Evolutionary conservation across 2,888 invertebrate species (phyloP), one percentile per base, ranked within the genome.

Genomic region (Amphiduros pacificus): DNA sequence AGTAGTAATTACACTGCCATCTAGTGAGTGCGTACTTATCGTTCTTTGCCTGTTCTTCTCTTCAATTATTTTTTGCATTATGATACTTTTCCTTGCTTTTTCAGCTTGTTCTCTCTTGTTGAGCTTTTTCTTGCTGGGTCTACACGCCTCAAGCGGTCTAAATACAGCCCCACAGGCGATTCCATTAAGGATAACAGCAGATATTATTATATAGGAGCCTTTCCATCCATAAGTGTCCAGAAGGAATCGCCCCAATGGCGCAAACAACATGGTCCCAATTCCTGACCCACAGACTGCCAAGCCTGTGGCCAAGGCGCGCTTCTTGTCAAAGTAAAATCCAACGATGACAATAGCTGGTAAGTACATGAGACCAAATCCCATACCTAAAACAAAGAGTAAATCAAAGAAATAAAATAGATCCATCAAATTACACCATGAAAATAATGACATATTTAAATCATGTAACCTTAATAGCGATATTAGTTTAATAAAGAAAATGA

Each of bases 171-270:
- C 94, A 76, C 90, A 92, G 24, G 91, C 69, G 0, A 87, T 86
- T 77, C 94, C 94, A 28, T 88, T 83, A 28, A 95, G 81, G 27
- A 93, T 86, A 71, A 94, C 85, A 27, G 87, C 95, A 17, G 94
- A 92, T 62, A 95, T 89, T 27, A 90, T 86, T 57, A 91, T 84
- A 32, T 94, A 80, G 0, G 93, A 89, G 17, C 84, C 83, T 61
- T 89, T 86, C 95, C 96, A 97, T 2, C 89, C 89, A 53, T 86
- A 86, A 0, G 76, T 69, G 0, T 85, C 78, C n/a, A 92, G 85
- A 6, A 96, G 84, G 5, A 76, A 72, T 28, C 84, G 56, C 88
- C 89, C 92, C 3, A 95, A 81, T 0, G 94, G 94, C 0, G 93
- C 90, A 76, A 96, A 89, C 0, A 92, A 82, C 77, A 94, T 92